Base-by-base conservation (phyloP, 2,797 vertebrate species). In the Liparis tanakae region DNA sequence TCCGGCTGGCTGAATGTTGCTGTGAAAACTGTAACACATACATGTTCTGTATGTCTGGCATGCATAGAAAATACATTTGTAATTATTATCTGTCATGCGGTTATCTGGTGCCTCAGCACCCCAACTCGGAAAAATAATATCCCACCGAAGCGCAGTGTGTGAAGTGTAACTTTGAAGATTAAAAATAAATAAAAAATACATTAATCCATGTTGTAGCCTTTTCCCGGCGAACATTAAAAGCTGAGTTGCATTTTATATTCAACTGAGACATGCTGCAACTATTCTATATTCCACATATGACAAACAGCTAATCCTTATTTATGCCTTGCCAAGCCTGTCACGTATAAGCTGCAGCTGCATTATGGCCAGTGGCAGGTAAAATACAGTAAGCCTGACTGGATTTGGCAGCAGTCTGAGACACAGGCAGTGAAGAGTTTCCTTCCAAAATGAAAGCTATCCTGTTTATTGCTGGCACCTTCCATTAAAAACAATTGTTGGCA, bases 301-400 rank as follows among this genome's bases (percentile, higher is more conserved):
- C 89, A 89, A 91, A 92, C 82, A 88, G 82, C 74, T 92, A 93
- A 93, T 92, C 92, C 90, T 87, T 89, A 92, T 92, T 93, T 92
- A 87, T 90, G 91, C 89, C 76, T 67, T 76, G 72, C 88, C 85
- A 74, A 83, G 92, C 83, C 80, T 69, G 86, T 87, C 88, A 88
- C 73, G 81, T 84, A 88, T 93, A 91, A 92, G 89, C 91, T 86
- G 88, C 83, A 22, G 59, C 51, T 86, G 85, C 90, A 85, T 92
- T 93, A 88, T 90, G 88, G 79, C 73, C 79, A 25, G 67, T 93
- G 92, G 92, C 92, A 93, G 91, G 92, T 93, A 93, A 84, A 89
- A 81, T 85, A 84, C 91, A 91, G 86, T 92, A 91, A 93, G 91
- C 90, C 88, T 84, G 89, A 92, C 88, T 81, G 87, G 88, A 87